A percentile compares a stretch with the other conserved stretches of the same genome.
Conservation (phyloP, 2,113 vertebrate genomes). For the Mus musculus region DNA sequence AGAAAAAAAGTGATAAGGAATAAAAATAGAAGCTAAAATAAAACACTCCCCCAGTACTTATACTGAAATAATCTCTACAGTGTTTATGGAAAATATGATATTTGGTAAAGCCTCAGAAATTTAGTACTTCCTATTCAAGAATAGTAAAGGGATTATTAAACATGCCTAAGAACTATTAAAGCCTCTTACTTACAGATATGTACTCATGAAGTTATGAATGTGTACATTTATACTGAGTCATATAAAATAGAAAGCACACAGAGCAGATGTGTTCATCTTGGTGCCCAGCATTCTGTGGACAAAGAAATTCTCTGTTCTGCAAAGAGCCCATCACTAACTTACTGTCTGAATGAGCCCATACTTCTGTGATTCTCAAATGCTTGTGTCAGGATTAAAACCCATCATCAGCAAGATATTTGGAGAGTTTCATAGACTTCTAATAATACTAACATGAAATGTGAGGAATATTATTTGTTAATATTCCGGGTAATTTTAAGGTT, state of each 20-base stretch:
- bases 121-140: constrained; percentile 60
- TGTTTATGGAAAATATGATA: constrained; percentile 43
- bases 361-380: background rate
- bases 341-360: constrained; percentile 47
- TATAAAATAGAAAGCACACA: constrained; percentile 66
- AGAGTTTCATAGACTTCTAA: background rate
- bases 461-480: constrained; percentile 27
- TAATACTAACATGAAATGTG: background rate
- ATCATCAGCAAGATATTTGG: background rate
- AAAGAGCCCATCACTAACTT: constrained; percentile 26
- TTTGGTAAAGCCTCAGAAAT: constrained; percentile 61
- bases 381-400: background rate
- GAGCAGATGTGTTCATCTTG: constrained; percentile 65
- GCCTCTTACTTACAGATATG: constrained; percentile 44
- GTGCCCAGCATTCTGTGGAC: constrained; percentile 45
- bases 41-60: background rate
- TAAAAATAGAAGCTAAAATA: constrained; percentile 48
- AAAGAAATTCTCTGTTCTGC: constrained; percentile 71
- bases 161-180: constrained; percentile 41
- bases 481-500: constrained; percentile 26
- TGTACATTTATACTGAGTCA: constrained; percentile 67
- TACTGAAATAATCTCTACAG: background rate
- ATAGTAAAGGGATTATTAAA: constrained; percentile 59
- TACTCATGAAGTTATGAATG: constrained; percentile 68
- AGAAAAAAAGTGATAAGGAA: background rate